Base-by-base conservation (phyloP, 1,140 invertebrate genomes). In the Drosophila novamexicana region DNA sequence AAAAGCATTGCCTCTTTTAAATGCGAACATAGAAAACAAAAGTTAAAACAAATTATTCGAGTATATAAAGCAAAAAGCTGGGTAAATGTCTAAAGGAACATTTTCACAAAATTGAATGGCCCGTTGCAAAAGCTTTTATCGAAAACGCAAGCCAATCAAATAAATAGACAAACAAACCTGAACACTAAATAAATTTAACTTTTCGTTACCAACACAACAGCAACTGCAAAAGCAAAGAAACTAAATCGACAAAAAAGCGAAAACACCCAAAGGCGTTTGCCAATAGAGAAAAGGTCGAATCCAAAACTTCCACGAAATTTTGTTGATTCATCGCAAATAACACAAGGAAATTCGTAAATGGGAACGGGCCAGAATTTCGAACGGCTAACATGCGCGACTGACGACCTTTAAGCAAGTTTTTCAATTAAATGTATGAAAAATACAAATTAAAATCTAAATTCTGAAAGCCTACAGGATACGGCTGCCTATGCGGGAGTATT, bases 121-220 rank as follows among this genome's bases (percentile, higher is more conserved):
- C 40, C 44, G 16, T 58, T 64, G 53, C 50, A 49, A 68, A 74
- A 78, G 74, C 69, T 82, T 82, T 78, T 78, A 70, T 68, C 56
- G 37, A 45, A 52, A 69, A 69, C 69, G 40, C 49, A 44, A 70
- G 64, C 70, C 79, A 81, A 81, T 81, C 79, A 82, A 82, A 78
- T 72, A 79, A 81, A 81, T 78, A 82, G 79, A 77, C 61, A 81
- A 82, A 70, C 75, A 69, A 62, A 82, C 37, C 78, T 73, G 63
- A 45, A 78, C 62, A 59, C 69, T 54, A 81, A 75, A 81, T 79
- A 82, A 81, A 81, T 69, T 70, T 71, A 74, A 69, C 45, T 74
- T 66, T 58, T 39, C 32, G 39, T 53, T 65, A 52, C 50, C 54
- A 44, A 42, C 29, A 32, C 16, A 61, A 12, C 37, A 52, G 54